Percentiles rank a stretch among this genome's conserved stretches.
phyloP scores from a whole-genome alignment of 2,113 vertebrate species.

The Steatornis caripensis region DNA sequence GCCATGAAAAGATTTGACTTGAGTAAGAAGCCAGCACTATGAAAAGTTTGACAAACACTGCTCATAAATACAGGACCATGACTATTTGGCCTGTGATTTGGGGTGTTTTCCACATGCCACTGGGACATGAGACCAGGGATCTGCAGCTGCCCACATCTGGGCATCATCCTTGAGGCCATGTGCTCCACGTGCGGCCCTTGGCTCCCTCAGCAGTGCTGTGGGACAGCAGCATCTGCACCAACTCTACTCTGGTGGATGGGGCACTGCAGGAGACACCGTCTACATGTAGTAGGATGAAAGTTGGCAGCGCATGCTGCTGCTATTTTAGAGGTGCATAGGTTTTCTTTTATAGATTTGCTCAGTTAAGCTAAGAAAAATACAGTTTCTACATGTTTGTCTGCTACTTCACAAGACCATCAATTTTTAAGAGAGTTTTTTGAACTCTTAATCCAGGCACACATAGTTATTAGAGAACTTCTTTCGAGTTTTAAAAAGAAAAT shows the following conservation, averaged over 20 bases:
- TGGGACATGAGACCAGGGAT: not conserved
- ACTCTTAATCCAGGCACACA: not conserved
- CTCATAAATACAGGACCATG: not conserved
- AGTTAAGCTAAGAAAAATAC: not conserved
- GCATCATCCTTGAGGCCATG: not conserved
- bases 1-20: not conserved
- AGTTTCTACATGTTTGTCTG: not conserved
- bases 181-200: rapidly evolving
- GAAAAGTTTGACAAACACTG: not conserved
- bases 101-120: rapidly evolving
- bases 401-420: not conserved
- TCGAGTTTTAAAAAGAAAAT: not conserved
- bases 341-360: not conserved
- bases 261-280: not conserved
- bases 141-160: not conserved
- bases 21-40: not conserved
- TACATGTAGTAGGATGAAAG: rapidly evolving
- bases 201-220: rapidly evolving
- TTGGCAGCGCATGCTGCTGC: rapidly evolving
- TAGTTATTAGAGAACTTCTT: not conserved
- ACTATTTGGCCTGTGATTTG: not conserved
- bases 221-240: rapidly evolving
- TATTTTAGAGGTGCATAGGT: not conserved
- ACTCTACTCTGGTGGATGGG: not conserved
- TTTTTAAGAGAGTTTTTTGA: conserved; percentile 12